These are phyloP conservation scores for Coelinius sp. DNA, from an alignment of 2,888 invertebrate species.

Conservation along the genomic window DNA sequence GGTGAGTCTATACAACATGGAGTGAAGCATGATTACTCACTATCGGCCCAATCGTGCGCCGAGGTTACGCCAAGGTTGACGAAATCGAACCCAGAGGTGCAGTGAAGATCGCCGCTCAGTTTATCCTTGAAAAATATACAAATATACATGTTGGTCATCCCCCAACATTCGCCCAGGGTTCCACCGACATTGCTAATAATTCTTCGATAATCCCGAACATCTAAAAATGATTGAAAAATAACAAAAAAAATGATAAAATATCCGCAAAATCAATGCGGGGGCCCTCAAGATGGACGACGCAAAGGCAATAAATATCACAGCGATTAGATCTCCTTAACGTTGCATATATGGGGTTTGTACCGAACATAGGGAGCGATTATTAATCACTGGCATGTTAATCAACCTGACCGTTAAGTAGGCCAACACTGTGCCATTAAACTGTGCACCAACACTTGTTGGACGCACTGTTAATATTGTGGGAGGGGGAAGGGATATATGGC, in stretches of 20 bases:
- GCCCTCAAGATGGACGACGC: conserved; percentile 56
- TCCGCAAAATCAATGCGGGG: conserved; percentile 51
- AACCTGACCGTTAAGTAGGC: conserved; percentile 67
- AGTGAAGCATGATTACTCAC: too few relatives aligned
- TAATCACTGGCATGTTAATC: conserved; percentile 68
- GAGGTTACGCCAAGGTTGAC: too few relatives aligned
- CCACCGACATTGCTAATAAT: too few relatives aligned
- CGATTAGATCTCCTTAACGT: conserved; percentile 63
- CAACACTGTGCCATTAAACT: conserved; percentile 61
- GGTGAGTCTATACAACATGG: too few relatives aligned
- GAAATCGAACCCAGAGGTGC: too few relatives aligned
- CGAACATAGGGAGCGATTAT: conserved; percentile 59
- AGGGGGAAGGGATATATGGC: conserved; percentile 14
- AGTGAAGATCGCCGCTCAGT: too few relatives aligned
- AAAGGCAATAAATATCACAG: conserved; percentile 66
- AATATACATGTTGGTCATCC: too few relatives aligned
- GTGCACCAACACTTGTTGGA: conserved; percentile 49
- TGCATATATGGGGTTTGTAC: conserved; percentile 18
- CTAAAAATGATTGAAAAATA: background rate
- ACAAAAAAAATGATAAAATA: conserved; percentile 31
- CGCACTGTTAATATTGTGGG: conserved; percentile 22
- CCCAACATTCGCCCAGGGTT: too few relatives aligned
- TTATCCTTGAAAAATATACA: too few relatives aligned
- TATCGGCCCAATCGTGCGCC: too few relatives aligned
- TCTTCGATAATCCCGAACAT: too few relatives aligned